These are phyloP conservation scores for Opisthocomus hoazin DNA, from an alignment of 2,113 vertebrate species.

Conservation along the genomic window DNA sequence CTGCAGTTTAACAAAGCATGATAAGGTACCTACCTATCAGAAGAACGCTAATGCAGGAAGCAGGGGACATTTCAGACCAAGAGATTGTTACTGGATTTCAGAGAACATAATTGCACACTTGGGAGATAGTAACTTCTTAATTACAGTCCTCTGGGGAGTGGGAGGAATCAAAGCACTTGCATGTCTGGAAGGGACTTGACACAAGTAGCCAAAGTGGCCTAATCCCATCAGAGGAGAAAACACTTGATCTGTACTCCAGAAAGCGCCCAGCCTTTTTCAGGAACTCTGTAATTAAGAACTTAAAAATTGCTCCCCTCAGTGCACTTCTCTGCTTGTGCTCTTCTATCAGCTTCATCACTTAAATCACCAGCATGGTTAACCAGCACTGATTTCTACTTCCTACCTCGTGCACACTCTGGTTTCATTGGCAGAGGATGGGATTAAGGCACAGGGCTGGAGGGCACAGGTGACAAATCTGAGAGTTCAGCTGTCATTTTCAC, in stretches of 20 bases:
- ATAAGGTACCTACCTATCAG: neutral
- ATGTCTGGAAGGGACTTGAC: neutral
- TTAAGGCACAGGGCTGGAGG: neutral
- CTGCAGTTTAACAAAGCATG: neutral
- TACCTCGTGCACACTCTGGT: rapidly evolving
- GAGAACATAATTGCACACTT: slow-evolving; percentile 3
- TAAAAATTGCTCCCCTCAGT: neutral
- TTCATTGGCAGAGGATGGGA: neutral
- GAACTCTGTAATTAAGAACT: neutral
- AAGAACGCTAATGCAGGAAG: neutral
- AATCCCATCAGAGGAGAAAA: neutral
- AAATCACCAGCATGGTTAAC: neutral
- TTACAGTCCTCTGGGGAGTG: neutral
- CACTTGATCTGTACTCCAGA: neutral
- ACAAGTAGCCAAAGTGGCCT: neutral
- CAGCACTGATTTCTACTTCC: neutral
- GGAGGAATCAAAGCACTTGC: neutral
- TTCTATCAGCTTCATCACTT: neutral
- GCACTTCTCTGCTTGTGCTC: neutral
- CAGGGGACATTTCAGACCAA: neutral
- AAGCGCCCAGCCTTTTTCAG: neutral
- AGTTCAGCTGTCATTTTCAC: neutral
- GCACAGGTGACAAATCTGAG: neutral
- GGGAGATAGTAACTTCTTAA: slow-evolving; percentile 15
- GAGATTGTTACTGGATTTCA: neutral